Percentiles rank a stretch among this genome's conserved stretches.
These are phyloP conservation scores for Dipodomys ordii DNA, from an alignment of 2,113 vertebrate genomes.

Conservation along the genomic window DNA sequence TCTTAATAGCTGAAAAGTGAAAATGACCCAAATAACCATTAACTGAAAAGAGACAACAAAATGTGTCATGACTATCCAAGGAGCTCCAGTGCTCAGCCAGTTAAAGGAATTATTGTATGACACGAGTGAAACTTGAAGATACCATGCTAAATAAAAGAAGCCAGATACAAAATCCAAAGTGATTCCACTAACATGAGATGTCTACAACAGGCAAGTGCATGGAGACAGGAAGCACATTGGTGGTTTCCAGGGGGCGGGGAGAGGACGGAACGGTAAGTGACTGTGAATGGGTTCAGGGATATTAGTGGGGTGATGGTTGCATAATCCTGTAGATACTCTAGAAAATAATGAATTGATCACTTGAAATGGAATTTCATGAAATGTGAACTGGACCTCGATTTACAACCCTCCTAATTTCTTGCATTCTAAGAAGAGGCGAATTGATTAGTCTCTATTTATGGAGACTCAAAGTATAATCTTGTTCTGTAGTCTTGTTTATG, in stretches of 20 bases:
- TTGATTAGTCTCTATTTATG: not conserved
- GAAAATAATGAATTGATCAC: not conserved
- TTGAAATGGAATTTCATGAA: not conserved
- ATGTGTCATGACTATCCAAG: not conserved
- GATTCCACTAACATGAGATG: not conserved
- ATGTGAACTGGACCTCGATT: not conserved
- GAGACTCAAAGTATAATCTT: not conserved
- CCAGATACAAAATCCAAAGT: not conserved
- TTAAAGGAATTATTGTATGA: not conserved
- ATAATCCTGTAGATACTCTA: not conserved
- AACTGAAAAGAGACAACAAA: not conserved
- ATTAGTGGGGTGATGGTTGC: not conserved
- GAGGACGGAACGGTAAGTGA: too few relatives aligned
- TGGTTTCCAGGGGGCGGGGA: not conserved
- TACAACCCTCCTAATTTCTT: not conserved
- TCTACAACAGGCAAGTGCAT: not conserved
- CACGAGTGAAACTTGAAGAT: not conserved
- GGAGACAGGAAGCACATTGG: not conserved
- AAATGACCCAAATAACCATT: not conserved
- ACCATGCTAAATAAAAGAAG: not conserved
- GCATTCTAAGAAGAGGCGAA: fast-evolving
- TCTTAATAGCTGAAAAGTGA: not conserved
- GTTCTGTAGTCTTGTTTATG: not conserved
- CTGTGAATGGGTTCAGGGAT: not conserved
- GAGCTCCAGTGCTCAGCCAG: not conserved